phyloP scores from a whole-genome alignment of 2,888 invertebrate genomes.

The Macaria notata region DNA sequence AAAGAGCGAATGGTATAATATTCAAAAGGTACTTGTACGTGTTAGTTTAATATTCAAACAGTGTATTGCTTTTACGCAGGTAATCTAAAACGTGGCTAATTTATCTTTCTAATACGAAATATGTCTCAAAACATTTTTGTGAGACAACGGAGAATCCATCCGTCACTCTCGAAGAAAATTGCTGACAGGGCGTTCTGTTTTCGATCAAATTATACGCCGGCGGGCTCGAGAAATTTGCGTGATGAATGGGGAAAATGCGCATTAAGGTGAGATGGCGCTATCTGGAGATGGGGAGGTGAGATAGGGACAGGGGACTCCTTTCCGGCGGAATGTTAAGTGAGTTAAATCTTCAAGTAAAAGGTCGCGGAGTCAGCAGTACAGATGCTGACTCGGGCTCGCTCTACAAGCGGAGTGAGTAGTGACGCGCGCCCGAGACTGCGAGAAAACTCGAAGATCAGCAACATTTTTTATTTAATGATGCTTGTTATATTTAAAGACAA shows the following conservation, averaged over 20 bases:
- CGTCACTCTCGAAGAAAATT: conserved; percentile 54
- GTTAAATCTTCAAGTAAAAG: conserved; percentile 78
- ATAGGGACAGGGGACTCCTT: conserved; percentile 59
- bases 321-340: conserved; percentile 71
- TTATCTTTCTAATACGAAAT: conserved; percentile 14
- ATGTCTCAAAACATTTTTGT: conserved; percentile 32
- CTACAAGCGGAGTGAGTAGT: conserved; percentile 61
- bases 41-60: conserved; percentile 20
- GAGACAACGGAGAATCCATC: conserved; percentile 37
- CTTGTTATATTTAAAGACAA: too few species aligned
- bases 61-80: conserved; percentile 14
- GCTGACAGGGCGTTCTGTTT: conserved; percentile 64
- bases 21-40: too few species aligned
- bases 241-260: conserved; percentile 54
- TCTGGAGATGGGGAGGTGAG: conserved; percentile 40
- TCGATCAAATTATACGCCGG: conserved; percentile 73
- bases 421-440: conserved; percentile 2
- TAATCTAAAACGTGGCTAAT: conserved; percentile 24
- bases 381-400: conserved; percentile 42
- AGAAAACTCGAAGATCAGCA: too few species aligned
- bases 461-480: not conserved
- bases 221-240: conserved; percentile 49
- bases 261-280: conserved; percentile 45
- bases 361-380: conserved; percentile 63
- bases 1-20: conserved; percentile 9